phyloP scores from a whole-genome alignment of 2,888 invertebrate genomes.

The Syritta pipiens region DNA sequence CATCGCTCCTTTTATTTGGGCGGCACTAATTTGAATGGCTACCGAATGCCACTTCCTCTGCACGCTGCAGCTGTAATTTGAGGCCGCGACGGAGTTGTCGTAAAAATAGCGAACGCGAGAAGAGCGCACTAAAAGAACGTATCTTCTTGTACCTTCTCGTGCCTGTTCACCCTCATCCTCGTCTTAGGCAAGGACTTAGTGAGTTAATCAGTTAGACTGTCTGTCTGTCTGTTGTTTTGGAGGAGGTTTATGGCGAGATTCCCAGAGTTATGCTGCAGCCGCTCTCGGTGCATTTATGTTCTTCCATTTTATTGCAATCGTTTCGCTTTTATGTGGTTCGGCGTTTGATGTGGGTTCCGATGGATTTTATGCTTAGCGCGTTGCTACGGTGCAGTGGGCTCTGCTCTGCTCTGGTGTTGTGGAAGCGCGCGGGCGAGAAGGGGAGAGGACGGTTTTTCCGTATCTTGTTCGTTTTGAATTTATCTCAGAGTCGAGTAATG shows the following conservation, averaged over 20 bases:
- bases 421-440: not conserved
- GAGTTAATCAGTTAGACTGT: conserved; percentile 62
- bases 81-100: conserved; percentile 44
- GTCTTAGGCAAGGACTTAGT: conserved; percentile 49
- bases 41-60: conserved; percentile 65
- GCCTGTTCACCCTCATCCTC: conserved; percentile 21
- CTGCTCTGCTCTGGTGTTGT: not conserved
- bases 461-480: not conserved
- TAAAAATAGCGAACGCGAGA: conserved; percentile 53
- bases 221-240: conserved; percentile 32
- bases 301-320: conserved; percentile 57
- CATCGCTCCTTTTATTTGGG: conserved; percentile 50
- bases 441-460: not conserved
- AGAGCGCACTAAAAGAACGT: conserved; percentile 29
- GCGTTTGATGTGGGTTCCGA: conserved; percentile 65
- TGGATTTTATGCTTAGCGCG: conserved; percentile 19
- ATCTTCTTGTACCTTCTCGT: conserved; percentile 1
- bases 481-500: conserved; percentile 16
- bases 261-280: conserved; percentile 35
- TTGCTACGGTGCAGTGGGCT: not conserved
- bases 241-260: conserved; percentile 59
- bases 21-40: conserved; percentile 63
- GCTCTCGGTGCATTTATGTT: conserved; percentile 27
- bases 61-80: conserved; percentile 41
- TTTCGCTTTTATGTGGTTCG: conserved; percentile 66